A percentile compares a stretch with the other conserved stretches of the same genome.
Conservation (phyloP, 2,888 invertebrate genomes). For the Tinea pellionella region DNA sequence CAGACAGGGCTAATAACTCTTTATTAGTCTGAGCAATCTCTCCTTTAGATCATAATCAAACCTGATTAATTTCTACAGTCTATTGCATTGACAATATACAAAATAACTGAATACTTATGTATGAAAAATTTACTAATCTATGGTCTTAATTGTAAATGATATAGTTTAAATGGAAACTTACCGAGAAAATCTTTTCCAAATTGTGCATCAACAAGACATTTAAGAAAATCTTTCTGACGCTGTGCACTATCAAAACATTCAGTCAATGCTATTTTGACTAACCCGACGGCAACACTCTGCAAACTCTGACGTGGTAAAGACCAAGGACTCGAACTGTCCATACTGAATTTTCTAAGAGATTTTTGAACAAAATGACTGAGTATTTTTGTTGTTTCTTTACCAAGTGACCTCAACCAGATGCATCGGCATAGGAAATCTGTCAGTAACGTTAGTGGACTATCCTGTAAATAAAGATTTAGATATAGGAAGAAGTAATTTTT, state of each 20-base stretch:
- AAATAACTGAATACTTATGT: no score
- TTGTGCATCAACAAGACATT: conserved; percentile 65
- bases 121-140: no score
- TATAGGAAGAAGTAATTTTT: neutral
- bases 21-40: neutral
- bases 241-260: conserved; percentile 72
- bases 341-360: conserved; percentile 49
- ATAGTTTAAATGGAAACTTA: conserved; percentile 20
- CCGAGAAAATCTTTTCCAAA: conserved; percentile 67
- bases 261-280: conserved; percentile 72
- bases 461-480: conserved; percentile 48
- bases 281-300: conserved; percentile 65
- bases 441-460: conserved; percentile 71
- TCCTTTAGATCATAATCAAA: no score
- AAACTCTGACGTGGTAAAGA: conserved; percentile 64
- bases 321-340: conserved; percentile 38
- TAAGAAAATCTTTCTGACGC: conserved; percentile 73
- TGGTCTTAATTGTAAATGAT: no score
- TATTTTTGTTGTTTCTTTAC: conserved; percentile 43
- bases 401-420: conserved; percentile 53
- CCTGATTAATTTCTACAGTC: neutral
- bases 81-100: no score
- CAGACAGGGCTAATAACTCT: no score
- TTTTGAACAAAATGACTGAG: conserved; percentile 43
- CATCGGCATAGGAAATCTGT: conserved; percentile 71